Evolutionary conservation across 2,797 vertebrate genomes (phyloP).

Genomic region (Schizothorax lantsangensis): DNA sequence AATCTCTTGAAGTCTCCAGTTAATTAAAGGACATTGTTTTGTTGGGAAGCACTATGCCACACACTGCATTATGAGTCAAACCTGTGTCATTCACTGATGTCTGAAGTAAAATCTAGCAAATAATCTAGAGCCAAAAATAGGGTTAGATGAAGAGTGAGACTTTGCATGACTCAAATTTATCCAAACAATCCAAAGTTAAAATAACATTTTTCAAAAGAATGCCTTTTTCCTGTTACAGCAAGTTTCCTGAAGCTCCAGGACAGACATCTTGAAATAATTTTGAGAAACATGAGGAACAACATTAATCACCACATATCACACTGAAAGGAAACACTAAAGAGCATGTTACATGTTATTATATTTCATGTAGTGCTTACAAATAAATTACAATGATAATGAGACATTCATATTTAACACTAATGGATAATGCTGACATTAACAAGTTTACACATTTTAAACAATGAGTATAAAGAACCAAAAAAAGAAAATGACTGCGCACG

Average conservation of each 20-base stretch:
- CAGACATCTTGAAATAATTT: conserved; percentile 4
- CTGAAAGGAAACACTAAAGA: conserved; percentile 16
- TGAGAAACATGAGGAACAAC: not conserved
- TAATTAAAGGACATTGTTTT: not conserved
- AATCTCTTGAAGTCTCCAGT: not conserved
- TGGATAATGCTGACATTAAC: conserved; percentile 37
- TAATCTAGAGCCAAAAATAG: not conserved
- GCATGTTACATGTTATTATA: conserved; percentile 34
- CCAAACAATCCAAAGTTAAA: conserved; percentile 13
- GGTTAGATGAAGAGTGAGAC: not conserved
- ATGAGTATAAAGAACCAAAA: conserved; percentile 40
- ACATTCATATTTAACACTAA: conserved; percentile 53
- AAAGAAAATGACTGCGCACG: conserved; percentile 12
- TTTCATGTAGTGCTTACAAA: conserved; percentile 54
- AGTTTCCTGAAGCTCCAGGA: not conserved
- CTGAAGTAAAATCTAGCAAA: not conserved
- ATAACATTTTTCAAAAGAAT: not conserved
- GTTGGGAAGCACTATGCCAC: not conserved
- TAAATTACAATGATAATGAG: conserved; percentile 60
- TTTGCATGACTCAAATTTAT: not conserved
- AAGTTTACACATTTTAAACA: conserved; percentile 50
- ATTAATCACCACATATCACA: not conserved
- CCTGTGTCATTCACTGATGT: not conserved
- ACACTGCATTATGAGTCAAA: conserved; percentile 18
- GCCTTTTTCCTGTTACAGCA: not conserved